Base-by-base conservation (phyloP, 2,797 vertebrate genomes). In the Sebastes cheni region DNA sequence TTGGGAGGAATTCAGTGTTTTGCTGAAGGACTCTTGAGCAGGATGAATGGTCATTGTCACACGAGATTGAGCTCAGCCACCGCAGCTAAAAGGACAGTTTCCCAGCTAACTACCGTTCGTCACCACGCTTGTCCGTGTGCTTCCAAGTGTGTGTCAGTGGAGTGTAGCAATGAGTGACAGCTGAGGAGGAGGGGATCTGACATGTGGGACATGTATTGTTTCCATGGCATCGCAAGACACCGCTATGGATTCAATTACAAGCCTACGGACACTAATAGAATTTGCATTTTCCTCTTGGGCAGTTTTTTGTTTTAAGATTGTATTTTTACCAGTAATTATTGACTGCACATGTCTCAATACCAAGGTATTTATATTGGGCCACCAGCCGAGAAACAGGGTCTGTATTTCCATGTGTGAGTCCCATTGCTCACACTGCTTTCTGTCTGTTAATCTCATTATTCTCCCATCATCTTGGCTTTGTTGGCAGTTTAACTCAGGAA, bases 381-480 rank as follows among this genome's bases (percentile, higher is more conserved):
- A 75, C 34, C 67, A 67, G 72, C 64, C 81, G 27, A 84, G 76
- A 78, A 72, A 79, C 10, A 14, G 9, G 46, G 56, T 84, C 18
- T 30, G 72, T 54, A 65, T 82, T 81, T 86, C 67, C 29, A 77
- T 25, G 88, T 91, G 85, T 75, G 80, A 82, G 82, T 90, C 59
- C 78, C n/a, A 22, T 27, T 80, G 83, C 88, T 85, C 72, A 52
- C 68, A 29, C 56, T 52, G 71, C 77, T 83, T 87, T 83, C 58
- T 79, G 79, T 84, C 88, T 52, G 70, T 66, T 91, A 89, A 93
- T 91, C 89, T 85, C 67, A 84, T 92, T 91, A 90, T 88, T 92
- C 85, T 76, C 76, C 73, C 29, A 88, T 90, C 88, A 83, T 88
- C 66, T 83, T 83, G 84, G 83, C 39, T 93, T 90, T 88, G 86